These are phyloP conservation scores for Lithobates pipiens DNA, from an alignment of 2,797 vertebrate genomes.

Conservation along the genomic window DNA sequence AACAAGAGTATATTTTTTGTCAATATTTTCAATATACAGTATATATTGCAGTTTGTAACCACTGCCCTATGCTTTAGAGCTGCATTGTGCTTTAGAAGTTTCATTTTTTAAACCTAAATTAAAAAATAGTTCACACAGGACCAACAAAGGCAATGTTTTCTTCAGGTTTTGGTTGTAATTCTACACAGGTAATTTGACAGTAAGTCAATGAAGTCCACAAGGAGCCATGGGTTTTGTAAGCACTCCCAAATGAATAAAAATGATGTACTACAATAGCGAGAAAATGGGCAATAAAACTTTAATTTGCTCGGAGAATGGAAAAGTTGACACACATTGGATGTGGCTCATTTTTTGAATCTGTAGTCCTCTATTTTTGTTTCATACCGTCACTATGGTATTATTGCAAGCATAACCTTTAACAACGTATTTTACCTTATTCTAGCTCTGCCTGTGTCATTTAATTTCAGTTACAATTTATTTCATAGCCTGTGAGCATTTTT, in stretches of 20 bases:
- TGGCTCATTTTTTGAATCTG: conserved; percentile 31
- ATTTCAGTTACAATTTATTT: conserved; percentile 27
- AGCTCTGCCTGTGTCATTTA: conserved; percentile 19
- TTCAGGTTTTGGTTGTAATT: conserved; percentile 25
- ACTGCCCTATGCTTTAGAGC: neutral
- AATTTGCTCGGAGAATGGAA: conserved; percentile 54
- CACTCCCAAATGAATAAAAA: conserved; percentile 55
- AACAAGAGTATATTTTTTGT: neutral
- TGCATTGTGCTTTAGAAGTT: conserved; percentile 2
- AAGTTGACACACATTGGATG: conserved; percentile 39
- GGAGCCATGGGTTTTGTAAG: conserved; percentile 39
- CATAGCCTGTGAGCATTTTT: neutral
- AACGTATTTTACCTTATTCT: conserved; percentile 31
- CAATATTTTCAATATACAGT: neutral
- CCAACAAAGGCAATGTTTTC: conserved; percentile 42
- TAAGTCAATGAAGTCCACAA: conserved; percentile 56
- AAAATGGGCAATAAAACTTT: conserved; percentile 56
- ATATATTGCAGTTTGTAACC: neutral
- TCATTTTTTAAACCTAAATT: conserved; percentile 16
- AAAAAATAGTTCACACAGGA: conserved; percentile 29
- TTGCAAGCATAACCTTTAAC: conserved; percentile 38
- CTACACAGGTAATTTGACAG: conserved; percentile 46
- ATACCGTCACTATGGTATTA: conserved; percentile 16
- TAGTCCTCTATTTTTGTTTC: conserved; percentile 30
- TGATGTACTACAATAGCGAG: conserved; percentile 24